These are phyloP conservation scores for Prunella fulvescens DNA, from an alignment of 2,113 vertebrate genomes.

Conservation along the genomic window DNA sequence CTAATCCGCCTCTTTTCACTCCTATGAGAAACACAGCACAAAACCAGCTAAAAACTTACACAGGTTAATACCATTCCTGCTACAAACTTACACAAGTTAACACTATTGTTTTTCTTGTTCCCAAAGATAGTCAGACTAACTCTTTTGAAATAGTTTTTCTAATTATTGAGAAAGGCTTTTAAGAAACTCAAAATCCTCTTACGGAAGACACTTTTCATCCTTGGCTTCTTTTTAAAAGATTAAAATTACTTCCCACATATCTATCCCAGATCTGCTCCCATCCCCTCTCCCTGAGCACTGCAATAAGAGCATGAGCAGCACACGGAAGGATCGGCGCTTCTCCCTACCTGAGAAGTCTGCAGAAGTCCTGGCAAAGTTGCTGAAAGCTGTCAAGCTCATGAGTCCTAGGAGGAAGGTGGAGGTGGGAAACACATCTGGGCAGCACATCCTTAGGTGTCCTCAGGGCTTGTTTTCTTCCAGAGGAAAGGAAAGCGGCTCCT, in stretches of 20 bases:
- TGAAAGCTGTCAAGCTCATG: conserved; percentile 72
- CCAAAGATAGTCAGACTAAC: background rate
- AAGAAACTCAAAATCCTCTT: background rate
- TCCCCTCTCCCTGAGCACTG: background rate
- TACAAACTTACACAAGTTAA: background rate
- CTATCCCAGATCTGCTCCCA: background rate
- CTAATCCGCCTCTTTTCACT: background rate
- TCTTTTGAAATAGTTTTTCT: background rate
- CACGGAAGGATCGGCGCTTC: background rate
- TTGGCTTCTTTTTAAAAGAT: background rate
- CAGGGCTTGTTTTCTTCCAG: background rate
- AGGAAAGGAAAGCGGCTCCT: background rate
- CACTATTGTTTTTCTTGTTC: background rate
- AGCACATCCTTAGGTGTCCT: conserved; percentile 83
- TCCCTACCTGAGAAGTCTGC: conserved; percentile 83
- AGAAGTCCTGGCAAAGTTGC: conserved; percentile 75
- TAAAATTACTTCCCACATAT: background rate
- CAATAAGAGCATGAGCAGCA: background rate
- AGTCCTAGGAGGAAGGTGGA: conserved; percentile 77
- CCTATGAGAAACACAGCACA: background rate
- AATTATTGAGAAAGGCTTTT: background rate
- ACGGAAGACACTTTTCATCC: background rate
- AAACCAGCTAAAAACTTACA: background rate
- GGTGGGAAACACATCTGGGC: conserved; percentile 72
- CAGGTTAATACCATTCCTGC: background rate